A percentile compares a stretch with the other conserved stretches of the same genome.
Conservation (phyloP, 2,113 vertebrate species). For the Ivindomyrus marchei region DNA sequence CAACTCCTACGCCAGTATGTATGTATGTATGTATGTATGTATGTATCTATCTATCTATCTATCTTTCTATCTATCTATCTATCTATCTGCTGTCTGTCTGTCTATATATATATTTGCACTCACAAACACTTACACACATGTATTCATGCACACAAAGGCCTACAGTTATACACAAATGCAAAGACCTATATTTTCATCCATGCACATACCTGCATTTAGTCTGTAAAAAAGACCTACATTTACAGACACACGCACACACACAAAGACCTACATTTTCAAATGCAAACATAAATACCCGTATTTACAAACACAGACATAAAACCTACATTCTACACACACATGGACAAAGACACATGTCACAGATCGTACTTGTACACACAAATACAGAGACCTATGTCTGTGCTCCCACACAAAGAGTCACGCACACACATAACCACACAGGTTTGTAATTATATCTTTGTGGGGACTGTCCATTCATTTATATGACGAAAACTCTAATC, state of each 20-base stretch:
- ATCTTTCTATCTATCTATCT: neutral
- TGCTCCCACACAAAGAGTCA: neutral
- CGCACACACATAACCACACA: neutral
- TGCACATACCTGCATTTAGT: too few relatives aligned
- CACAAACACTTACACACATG: neutral
- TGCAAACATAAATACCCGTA: neutral
- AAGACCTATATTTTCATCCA: neutral
- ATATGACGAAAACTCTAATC: too few relatives aligned
- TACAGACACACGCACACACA: neutral
- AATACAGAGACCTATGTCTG: neutral
- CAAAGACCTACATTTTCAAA: neutral
- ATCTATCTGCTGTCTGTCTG: neutral
- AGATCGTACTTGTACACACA: neutral
- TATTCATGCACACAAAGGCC: neutral
- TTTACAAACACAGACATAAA: neutral
- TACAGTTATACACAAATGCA: neutral
- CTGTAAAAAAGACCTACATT: neutral
- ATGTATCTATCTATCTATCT: too few relatives aligned
- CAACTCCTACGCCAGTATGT: too few relatives aligned
- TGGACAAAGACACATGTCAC: neutral
- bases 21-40: too few relatives aligned
- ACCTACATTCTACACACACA: neutral
- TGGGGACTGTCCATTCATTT: too few relatives aligned
- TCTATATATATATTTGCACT: neutral
- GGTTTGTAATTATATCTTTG: too few relatives aligned